A percentile compares a stretch with the other conserved stretches of the same genome.
These are phyloP conservation scores for Cotesia typhae DNA, from an alignment of 1,140 invertebrate species.

Conservation along the genomic window DNA sequence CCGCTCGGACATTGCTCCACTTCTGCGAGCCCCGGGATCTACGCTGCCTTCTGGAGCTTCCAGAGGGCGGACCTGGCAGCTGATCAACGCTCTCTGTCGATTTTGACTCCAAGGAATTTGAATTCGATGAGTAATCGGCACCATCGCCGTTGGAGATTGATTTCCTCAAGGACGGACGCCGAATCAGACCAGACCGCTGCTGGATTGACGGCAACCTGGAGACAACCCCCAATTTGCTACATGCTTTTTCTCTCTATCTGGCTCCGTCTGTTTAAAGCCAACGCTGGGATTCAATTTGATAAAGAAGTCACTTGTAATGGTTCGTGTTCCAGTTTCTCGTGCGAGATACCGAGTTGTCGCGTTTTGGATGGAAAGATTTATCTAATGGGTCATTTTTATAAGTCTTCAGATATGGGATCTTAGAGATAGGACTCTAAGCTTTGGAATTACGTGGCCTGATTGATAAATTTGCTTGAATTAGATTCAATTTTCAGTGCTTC, in stretches of 20 bases:
- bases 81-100: constrained; percentile 52
- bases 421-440: no score
- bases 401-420: no score
- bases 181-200: constrained; percentile 42
- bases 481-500: no score
- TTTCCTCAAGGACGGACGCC: constrained; percentile 46
- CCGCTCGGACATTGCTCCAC: constrained; percentile 84
- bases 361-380: no score
- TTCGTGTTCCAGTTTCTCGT: background rate
- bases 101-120: constrained; percentile 54
- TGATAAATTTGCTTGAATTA: no score
- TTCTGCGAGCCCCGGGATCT: constrained; percentile 76
- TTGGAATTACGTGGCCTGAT: no score
- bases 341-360: background rate
- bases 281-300: no score
- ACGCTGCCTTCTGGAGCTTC: constrained; percentile 50
- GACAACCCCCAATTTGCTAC: constrained; percentile 45
- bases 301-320: no score
- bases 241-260: constrained; percentile 33
- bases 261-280: constrained; percentile 47
- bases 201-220: constrained; percentile 49
- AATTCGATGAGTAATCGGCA: constrained; percentile 27
- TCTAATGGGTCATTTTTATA: no score
- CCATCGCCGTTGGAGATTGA: constrained; percentile 44
- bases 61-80: constrained; percentile 42